Conservation (phyloP, 2,113 vertebrate genomes). For the Poicephalus gulielmi region DNA sequence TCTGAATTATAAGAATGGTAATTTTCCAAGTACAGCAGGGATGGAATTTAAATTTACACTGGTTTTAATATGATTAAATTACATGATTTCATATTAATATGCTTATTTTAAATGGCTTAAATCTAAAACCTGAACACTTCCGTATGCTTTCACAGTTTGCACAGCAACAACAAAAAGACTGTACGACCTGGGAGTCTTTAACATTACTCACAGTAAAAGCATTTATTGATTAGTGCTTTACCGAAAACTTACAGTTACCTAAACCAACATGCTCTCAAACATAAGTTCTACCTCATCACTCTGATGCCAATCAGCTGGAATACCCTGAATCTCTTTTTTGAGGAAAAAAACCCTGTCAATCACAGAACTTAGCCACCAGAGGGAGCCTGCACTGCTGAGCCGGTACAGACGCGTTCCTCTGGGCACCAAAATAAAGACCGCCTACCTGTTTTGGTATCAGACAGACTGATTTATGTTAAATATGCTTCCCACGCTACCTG, state of each 20-base stretch:
- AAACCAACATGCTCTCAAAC: neutral
- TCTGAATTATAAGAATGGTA: neutral
- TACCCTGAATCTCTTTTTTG: accelerated
- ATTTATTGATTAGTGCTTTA: neutral
- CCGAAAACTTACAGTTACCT: neutral
- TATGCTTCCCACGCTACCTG: neutral
- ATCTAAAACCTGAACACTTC: neutral
- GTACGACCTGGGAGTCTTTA: neutral
- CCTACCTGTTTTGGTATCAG: neutral
- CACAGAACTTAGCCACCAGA: neutral
- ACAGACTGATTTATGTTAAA: neutral
- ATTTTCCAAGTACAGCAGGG: neutral
- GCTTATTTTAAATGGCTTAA: neutral
- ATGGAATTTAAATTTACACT: neutral
- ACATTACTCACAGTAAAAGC: neutral
- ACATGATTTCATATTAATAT: neutral
- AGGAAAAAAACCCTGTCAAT: accelerated
- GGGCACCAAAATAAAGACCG: neutral
- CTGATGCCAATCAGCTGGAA: neutral
- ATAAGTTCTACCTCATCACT: neutral
- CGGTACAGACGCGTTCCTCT: neutral
- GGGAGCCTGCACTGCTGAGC: neutral
- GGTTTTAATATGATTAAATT: neutral
- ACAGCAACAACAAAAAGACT: neutral
- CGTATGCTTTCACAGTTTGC: neutral